Evolutionary conservation across 1,140 invertebrate species (phyloP).

Genomic region (Drosophila virilis): DNA sequence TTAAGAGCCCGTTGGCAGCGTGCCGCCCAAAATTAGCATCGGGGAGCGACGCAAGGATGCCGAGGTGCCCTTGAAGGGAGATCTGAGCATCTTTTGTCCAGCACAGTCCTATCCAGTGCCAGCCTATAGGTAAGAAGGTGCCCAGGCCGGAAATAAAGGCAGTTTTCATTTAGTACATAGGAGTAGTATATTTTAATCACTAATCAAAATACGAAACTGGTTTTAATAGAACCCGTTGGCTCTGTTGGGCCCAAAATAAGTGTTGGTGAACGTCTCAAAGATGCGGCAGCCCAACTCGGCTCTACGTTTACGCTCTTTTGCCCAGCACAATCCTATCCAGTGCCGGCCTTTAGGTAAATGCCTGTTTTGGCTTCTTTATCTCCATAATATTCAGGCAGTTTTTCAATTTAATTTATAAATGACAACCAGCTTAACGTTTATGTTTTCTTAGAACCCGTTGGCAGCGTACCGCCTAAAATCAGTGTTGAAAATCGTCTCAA

Average conservation of each 20-base stretch:
- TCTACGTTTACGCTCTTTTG: constrained; percentile 84
- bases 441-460: constrained; percentile 83
- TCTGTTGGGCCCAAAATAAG: constrained; percentile 88
- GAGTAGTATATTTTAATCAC: no score
- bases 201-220: not conserved
- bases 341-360: constrained; percentile 88
- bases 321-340: constrained; percentile 88
- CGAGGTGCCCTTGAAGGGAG: constrained; percentile 52
- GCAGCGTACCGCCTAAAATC: constrained; percentile 85
- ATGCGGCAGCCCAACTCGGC: constrained; percentile 85
- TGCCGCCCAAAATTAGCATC: constrained; percentile 87
- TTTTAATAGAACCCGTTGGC: constrained; percentile 88
- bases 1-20: constrained; percentile 89
- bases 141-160: constrained; percentile 1
- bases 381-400: constrained; percentile 60
- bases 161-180: constrained; percentile 50
- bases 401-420: constrained; percentile 8
- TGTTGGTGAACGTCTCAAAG: constrained; percentile 86
- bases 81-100: constrained; percentile 85
- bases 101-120: constrained; percentile 89
- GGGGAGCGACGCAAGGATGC: constrained; percentile 86
- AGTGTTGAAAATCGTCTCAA: constrained; percentile 86
- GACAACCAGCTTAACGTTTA: not conserved
- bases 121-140: constrained; percentile 87
- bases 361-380: not conserved